Conservation (phyloP, 2,797 vertebrate genomes). For the Arremon aurantiirostris region DNA sequence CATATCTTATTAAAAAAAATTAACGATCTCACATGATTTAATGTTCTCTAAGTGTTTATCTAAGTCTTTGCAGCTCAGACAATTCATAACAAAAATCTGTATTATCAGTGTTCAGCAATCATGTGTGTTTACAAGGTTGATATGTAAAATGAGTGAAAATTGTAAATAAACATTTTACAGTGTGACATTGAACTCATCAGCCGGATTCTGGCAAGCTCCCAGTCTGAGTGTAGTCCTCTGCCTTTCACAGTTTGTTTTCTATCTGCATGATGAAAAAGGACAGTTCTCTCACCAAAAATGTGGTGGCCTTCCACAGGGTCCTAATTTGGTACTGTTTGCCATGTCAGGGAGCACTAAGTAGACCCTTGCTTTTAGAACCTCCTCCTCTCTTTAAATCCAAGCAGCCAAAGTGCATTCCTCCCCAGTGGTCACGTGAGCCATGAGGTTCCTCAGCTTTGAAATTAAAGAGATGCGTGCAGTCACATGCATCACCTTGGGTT, state of each 20-base stretch:
- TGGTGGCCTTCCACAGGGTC: neutral
- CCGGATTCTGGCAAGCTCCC: neutral
- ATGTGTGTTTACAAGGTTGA: neutral
- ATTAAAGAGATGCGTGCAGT: neutral
- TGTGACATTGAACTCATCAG: neutral
- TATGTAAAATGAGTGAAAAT: neutral
- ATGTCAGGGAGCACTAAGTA: neutral
- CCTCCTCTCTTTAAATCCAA: neutral
- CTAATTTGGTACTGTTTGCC: neutral
- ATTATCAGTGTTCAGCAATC: neutral
- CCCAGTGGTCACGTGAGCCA: neutral
- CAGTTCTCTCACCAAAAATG: neutral
- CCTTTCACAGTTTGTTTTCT: neutral
- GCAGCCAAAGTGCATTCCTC: neutral
- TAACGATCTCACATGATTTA: neutral
- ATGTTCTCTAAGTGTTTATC: neutral
- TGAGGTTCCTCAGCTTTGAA: neutral
- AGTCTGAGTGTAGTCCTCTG: neutral
- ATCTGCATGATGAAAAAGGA: neutral
- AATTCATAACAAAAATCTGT: neutral
- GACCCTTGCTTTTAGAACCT: neutral
- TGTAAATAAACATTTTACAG: neutral
- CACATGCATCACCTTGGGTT: neutral
- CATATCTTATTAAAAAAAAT: neutral
- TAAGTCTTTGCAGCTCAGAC: neutral